phyloP scores from a whole-genome alignment of 2,113 vertebrate genomes.

The Lasiurus borealis region DNA sequence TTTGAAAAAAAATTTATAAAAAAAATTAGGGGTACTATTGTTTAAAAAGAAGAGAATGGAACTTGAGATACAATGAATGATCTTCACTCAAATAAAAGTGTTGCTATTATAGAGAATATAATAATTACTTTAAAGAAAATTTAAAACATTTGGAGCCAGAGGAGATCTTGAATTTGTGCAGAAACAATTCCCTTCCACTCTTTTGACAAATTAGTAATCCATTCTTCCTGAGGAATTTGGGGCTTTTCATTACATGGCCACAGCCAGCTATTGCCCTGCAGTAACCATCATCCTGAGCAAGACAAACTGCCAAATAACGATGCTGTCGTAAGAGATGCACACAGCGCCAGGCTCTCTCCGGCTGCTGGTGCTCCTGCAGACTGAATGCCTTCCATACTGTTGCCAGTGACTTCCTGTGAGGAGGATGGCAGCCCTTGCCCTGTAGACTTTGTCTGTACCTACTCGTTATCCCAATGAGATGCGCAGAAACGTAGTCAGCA shows the following conservation, averaged over 20 bases:
- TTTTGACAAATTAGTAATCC: background rate
- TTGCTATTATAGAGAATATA: slow-evolving; percentile 27
- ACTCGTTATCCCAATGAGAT: background rate
- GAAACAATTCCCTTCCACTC: background rate
- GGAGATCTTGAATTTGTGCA: slow-evolving; percentile 26
- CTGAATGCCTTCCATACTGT: background rate
- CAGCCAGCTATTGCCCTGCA: background rate
- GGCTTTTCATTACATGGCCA: background rate
- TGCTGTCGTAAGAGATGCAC: background rate
- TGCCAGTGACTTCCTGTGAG: background rate
- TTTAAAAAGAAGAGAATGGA: slow-evolving; percentile 12
- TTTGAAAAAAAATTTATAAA: no score
- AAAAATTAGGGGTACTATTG: background rate
- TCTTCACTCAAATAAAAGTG: background rate
- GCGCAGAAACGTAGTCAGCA: background rate
- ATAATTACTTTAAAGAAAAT: slow-evolving; percentile 50
- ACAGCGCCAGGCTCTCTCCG: background rate
- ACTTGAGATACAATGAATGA: slow-evolving; percentile 14
- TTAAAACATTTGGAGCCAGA: background rate
- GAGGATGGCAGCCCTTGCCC: background rate
- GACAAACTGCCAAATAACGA: background rate
- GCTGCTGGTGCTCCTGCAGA: background rate
- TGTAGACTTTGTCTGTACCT: background rate
- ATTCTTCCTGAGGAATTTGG: background rate
- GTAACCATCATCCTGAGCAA: background rate